phyloP scores from a whole-genome alignment of 2,113 vertebrate species.

The Otocyon megalotis region DNA sequence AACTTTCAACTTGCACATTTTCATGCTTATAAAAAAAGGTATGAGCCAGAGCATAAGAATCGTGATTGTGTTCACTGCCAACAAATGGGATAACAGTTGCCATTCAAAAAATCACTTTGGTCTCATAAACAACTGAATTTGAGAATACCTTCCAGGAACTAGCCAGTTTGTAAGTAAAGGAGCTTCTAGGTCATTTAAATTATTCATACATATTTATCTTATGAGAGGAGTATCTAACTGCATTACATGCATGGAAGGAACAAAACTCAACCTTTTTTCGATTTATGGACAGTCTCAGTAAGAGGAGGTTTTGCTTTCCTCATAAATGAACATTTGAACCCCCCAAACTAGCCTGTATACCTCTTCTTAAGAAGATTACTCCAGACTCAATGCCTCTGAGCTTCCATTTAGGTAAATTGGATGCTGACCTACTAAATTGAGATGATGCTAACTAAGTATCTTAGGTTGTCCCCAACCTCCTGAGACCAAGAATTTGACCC shows the following conservation, averaged over 20 bases:
- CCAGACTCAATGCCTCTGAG: not conserved
- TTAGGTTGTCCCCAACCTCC: fast-evolving
- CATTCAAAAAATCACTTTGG: constrained; percentile 52
- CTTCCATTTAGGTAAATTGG: not conserved
- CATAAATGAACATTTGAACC: not conserved
- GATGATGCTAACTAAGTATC: not conserved
- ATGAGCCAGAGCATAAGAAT: not conserved
- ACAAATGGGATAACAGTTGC: not conserved
- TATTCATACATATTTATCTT: not conserved
- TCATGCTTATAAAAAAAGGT: constrained; percentile 36
- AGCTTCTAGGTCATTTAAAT: constrained; percentile 22
- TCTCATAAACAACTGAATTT: constrained; percentile 34
- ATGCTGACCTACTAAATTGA: not conserved
- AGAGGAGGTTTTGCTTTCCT: not conserved
- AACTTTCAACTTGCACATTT: constrained; percentile 28
- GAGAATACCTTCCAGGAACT: not conserved
- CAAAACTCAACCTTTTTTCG: not conserved
- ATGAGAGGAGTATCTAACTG: not conserved
- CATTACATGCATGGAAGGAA: not conserved
- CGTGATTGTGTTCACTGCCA: not conserved
- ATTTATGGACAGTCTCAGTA: not conserved
- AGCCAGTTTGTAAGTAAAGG: not conserved
- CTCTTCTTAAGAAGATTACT: not conserved
- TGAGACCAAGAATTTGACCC: not conserved
- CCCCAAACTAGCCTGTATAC: not conserved